Percentiles rank a stretch among this genome's conserved stretches.
These are phyloP conservation scores for Reticulitermes speratus DNA, from an alignment of 1,140 invertebrate genomes.

Conservation along the genomic window DNA sequence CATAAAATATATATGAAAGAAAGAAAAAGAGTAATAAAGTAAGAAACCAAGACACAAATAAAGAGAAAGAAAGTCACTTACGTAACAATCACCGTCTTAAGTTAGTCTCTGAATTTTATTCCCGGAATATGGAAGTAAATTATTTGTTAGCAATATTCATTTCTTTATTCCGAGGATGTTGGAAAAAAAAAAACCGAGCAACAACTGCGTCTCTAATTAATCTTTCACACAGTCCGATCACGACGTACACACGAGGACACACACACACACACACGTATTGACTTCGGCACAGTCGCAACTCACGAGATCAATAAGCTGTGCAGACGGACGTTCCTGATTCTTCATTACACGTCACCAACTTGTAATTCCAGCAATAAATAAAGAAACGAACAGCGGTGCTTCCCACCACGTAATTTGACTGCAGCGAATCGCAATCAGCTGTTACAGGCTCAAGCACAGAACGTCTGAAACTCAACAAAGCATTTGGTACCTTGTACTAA, in stretches of 20 bases:
- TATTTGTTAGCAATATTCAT: too few species aligned
- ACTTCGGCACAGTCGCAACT: neutral
- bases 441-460: neutral
- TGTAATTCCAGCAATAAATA: neutral
- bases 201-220: neutral
- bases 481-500: neutral
- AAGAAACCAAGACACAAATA: too few species aligned
- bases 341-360: neutral
- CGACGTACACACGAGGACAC: neutral
- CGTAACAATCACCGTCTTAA: too few species aligned
- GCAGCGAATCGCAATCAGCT: neutral
- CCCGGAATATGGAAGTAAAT: too few species aligned
- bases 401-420: neutral
- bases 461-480: neutral
- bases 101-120: too few species aligned
- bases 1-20: too few species aligned
- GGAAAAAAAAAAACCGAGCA: too few species aligned
- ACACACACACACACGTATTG: neutral
- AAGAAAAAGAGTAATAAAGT: too few species aligned
- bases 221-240: neutral
- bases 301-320: neutral
- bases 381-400: neutral
- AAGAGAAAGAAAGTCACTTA: too few species aligned
- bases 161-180: too few species aligned
- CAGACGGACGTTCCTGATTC: neutral